These are phyloP conservation scores for Sebastes hubbsi DNA, from an alignment of 2,797 vertebrate species.

Conservation along the genomic window DNA sequence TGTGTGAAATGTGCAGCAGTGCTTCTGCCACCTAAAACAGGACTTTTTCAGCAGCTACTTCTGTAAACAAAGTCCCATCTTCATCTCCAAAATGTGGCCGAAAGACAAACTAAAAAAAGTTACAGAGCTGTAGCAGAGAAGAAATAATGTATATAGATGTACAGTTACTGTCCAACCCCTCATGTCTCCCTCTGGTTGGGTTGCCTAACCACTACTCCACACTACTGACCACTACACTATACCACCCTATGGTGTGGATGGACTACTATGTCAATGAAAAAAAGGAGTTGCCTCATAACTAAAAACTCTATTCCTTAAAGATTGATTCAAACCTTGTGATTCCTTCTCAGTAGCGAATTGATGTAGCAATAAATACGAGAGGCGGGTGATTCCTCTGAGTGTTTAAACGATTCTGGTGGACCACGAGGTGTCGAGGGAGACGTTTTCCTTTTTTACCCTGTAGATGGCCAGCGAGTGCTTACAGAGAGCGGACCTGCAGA, in stretches of 20 bases:
- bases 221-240: constrained; percentile 81
- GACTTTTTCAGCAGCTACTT: neutral
- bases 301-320: constrained; percentile 54
- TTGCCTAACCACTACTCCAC: constrained; percentile 77
- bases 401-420: constrained; percentile 54
- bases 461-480: constrained; percentile 16
- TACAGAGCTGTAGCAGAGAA: constrained; percentile 50
- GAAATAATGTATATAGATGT: constrained; percentile 60
- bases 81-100: neutral
- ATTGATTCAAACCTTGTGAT: constrained; percentile 47
- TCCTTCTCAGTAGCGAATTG: constrained; percentile 80
- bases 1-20: neutral
- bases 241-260: constrained; percentile 73
- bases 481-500: constrained; percentile 15
- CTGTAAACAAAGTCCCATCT: neutral
- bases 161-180: constrained; percentile 58
- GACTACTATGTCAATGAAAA: constrained; percentile 61
- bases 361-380: constrained; percentile 81
- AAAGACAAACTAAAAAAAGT: constrained; percentile 40
- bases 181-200: constrained; percentile 64
- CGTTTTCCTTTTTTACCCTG: constrained; percentile 8
- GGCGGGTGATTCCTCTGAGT: constrained; percentile 56
- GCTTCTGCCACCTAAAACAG: neutral
- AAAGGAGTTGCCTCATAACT: constrained; percentile 54
- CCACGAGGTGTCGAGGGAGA: constrained; percentile 47